Conservation (phyloP, 2,888 invertebrate genomes). For the Gortyna flavago region DNA sequence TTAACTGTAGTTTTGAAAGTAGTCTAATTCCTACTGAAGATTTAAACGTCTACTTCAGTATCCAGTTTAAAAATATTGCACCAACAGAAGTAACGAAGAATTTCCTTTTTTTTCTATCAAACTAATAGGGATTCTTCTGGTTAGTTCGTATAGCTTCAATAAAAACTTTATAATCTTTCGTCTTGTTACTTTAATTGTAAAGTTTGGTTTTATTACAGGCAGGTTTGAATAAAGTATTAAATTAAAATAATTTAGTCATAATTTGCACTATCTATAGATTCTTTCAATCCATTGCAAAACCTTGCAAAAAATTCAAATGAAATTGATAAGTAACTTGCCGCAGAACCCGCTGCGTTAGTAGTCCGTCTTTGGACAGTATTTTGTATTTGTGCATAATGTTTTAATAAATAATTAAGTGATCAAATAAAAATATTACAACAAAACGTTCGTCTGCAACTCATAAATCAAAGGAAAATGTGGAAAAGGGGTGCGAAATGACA, state of each 20-base stretch:
- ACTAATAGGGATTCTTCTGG: too few species aligned
- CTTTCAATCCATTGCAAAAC: neutral
- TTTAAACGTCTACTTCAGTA: neutral
- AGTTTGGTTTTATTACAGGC: neutral
- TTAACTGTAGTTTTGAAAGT: neutral
- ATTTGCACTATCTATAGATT: neutral
- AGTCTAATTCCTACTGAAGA: neutral
- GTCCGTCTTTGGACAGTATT: too few species aligned
- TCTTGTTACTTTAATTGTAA: neutral
- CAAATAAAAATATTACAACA: neutral
- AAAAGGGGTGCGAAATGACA: slow-evolving; percentile 88
- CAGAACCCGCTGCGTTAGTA: too few species aligned
- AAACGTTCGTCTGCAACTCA: slow-evolving; percentile 70
- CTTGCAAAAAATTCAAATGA: neutral
- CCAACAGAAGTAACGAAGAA: neutral
- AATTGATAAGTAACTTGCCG: neutral
- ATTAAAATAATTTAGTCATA: neutral
- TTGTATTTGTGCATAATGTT: too few species aligned
- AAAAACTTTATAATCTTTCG: neutral
- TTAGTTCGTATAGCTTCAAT: neutral
- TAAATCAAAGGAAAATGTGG: slow-evolving; percentile 84
- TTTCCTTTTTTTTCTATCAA: too few species aligned
- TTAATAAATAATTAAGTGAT: too few species aligned
- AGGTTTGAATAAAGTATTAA: neutral
- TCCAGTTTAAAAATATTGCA: neutral